Conservation (phyloP, 2,797 vertebrate genomes). For the Platyrinchus mystaceus region DNA sequence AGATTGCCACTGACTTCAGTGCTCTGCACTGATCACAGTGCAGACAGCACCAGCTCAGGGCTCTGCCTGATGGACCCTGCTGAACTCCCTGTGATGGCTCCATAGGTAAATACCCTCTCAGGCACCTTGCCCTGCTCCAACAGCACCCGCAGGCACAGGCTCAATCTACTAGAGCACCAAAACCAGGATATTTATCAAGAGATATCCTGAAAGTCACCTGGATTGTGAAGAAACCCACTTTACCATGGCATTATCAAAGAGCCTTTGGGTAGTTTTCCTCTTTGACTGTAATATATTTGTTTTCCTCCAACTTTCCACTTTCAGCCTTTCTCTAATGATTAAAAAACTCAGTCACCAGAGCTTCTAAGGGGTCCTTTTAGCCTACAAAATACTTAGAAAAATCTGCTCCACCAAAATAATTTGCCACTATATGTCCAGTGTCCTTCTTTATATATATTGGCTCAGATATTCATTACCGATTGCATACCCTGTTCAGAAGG, state of each 20-base stretch:
- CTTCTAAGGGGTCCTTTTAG: background rate
- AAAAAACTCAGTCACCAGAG: background rate
- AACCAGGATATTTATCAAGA: background rate
- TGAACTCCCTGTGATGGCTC: background rate
- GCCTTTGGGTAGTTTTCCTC: background rate
- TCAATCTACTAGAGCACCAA: background rate
- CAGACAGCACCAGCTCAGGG: background rate
- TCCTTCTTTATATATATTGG: background rate
- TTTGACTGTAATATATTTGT: background rate
- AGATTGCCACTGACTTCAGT: background rate
- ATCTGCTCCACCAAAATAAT: background rate
- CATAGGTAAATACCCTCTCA: background rate
- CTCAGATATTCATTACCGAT: background rate
- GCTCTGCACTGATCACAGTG: background rate
- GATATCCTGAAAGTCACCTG: background rate
- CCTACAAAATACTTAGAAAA: background rate
- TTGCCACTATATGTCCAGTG: background rate
- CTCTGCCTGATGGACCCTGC: background rate
- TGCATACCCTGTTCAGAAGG: background rate
- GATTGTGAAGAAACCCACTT: background rate
- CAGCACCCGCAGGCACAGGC: background rate
- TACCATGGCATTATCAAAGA: background rate
- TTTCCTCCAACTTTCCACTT: background rate
- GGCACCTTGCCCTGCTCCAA: background rate
- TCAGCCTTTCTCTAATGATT: background rate